A percentile compares a stretch with the other conserved stretches of the same genome.
These are phyloP conservation scores for Leptoteleia sp. DNA, from an alignment of 1,140 invertebrate genomes.

Conservation along the genomic window DNA sequence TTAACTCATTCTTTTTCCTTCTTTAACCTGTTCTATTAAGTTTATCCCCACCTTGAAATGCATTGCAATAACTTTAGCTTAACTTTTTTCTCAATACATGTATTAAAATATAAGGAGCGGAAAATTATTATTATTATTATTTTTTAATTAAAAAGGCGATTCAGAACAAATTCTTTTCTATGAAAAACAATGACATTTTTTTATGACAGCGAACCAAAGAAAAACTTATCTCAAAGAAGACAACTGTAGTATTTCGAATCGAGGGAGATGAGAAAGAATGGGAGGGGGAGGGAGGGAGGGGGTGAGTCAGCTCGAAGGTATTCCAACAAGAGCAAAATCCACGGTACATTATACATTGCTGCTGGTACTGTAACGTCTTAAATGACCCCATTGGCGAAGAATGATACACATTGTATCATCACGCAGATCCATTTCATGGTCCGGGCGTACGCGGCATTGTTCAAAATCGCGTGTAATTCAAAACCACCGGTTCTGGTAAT, in stretches of 20 bases:
- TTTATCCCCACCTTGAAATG: no score
- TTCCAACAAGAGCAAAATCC: conserved; percentile 73
- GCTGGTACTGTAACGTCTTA: conserved; percentile 72
- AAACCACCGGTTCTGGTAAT: conserved; percentile 30
- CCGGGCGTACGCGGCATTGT: conserved; percentile 30
- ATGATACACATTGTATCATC: conserved; percentile 57
- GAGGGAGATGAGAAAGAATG: conserved; percentile 59
- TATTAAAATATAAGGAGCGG: no score
- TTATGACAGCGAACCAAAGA: conserved; percentile 17
- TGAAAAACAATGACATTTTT: conserved; percentile 35
- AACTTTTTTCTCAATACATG: no score
- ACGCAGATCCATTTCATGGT: conserved; percentile 46
- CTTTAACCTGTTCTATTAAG: no score
- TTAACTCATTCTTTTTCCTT: no score
- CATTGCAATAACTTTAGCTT: no score
- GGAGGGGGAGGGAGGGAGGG: conserved; percentile 61
- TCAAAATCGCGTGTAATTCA: conserved; percentile 36
- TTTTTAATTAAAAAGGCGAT: background rate
- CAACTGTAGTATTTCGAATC: conserved; percentile 33
- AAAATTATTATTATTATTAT: no score
- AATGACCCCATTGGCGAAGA: conserved; percentile 65
- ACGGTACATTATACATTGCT: conserved; percentile 67
- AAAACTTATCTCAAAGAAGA: conserved; percentile 30
- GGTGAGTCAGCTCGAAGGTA: conserved; percentile 69
- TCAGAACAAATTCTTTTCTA: background rate